Conservation (phyloP, 2,888 invertebrate species). For the Charanyca ferruginea region DNA sequence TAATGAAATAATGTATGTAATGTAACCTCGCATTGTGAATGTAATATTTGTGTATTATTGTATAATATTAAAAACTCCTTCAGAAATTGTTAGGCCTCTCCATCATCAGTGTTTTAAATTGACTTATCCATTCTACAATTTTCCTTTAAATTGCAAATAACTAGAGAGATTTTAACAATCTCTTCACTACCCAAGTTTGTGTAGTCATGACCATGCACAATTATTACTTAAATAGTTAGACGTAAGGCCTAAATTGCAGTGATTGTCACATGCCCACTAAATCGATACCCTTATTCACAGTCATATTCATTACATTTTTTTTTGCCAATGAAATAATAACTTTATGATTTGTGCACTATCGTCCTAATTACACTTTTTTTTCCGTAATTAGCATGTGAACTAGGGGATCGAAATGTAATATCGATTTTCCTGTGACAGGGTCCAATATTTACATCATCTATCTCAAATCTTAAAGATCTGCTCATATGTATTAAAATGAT, state of each 20-base stretch:
- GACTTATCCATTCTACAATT: too few species aligned
- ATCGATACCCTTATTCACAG: too few species aligned
- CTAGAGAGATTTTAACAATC: too few species aligned
- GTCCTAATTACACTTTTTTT: too few species aligned
- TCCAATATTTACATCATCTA: slow-evolving; percentile 2
- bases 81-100: too few species aligned
- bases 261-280: background rate
- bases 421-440: slow-evolving; percentile 18
- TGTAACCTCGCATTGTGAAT: slow-evolving; percentile 20
- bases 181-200: background rate
- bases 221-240: background rate
- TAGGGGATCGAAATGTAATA: background rate
- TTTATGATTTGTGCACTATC: too few species aligned
- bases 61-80: background rate
- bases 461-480: slow-evolving; percentile 59
- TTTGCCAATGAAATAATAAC: too few species aligned
- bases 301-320: too few species aligned
- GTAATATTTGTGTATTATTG: background rate
- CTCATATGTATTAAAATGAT: slow-evolving; percentile 55
- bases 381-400: too few species aligned
- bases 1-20: slow-evolving; percentile 14
- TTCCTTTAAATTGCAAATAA: too few species aligned
- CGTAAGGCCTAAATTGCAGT: background rate
- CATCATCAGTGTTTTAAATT: too few species aligned
- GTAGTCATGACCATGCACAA: background rate